Percentiles rank a stretch among this genome's conserved stretches.
phyloP scores from a whole-genome alignment of 1,140 invertebrate genomes.

The Oreohelix idahoensis region DNA sequence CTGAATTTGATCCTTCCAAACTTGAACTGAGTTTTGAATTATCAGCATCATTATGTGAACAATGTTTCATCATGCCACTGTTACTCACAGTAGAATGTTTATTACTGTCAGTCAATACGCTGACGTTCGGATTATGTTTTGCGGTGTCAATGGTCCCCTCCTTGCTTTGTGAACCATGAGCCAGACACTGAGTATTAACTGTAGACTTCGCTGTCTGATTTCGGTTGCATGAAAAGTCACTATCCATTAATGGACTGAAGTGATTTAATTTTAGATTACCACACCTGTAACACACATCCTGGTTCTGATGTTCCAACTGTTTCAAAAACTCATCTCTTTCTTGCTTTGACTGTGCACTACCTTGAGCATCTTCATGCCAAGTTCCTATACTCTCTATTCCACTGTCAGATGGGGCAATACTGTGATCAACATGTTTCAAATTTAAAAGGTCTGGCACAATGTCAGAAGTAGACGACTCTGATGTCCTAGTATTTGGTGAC shows the following conservation, averaged over 20 bases:
- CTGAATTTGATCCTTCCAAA: slow-evolving; percentile 21
- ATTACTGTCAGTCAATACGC: neutral
- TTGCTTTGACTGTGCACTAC: neutral
- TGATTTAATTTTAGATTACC: slow-evolving; percentile 34
- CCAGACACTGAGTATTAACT: slow-evolving; percentile 7
- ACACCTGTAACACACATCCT: slow-evolving; percentile 33
- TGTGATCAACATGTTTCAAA: neutral
- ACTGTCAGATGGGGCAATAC: slow-evolving; percentile 50
- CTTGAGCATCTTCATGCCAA: neutral
- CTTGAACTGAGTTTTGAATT: slow-evolving; percentile 28
- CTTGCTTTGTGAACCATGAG: slow-evolving; percentile 10
- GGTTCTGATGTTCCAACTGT: slow-evolving; percentile 26
- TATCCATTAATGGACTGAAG: slow-evolving; percentile 22
- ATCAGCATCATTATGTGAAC: slow-evolving; percentile 32
- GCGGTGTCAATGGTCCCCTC: neutral
- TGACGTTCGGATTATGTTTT: neutral
- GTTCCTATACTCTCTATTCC: slow-evolving; percentile 51
- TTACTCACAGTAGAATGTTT: neutral
- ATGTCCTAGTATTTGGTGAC: neutral
- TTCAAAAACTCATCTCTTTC: slow-evolving; percentile 18
- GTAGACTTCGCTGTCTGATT: slow-evolving; percentile 10
- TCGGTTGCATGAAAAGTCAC: slow-evolving; percentile 43
- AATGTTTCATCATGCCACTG: neutral
- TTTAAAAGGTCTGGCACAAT: neutral
- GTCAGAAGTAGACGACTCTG: neutral